These are phyloP conservation scores for Antedon bifida DNA, from an alignment of 35 echinoderm and acorn worm genomes.

Conservation along the genomic window DNA sequence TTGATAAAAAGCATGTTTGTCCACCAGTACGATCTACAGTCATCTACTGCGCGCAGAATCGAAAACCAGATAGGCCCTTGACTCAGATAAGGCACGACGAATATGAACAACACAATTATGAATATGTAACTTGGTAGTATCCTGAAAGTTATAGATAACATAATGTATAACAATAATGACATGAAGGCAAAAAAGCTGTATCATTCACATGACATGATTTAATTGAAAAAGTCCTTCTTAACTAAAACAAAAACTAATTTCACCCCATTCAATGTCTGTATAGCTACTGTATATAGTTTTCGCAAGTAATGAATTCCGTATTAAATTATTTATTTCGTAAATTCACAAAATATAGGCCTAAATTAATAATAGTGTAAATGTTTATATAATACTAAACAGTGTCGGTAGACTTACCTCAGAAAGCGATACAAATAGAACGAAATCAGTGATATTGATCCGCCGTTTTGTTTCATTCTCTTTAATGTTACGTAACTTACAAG, in stretches of 20 bases:
- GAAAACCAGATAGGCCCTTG: slow-evolving; percentile 44
- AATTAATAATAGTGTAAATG: no score
- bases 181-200: background rate
- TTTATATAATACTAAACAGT: no score
- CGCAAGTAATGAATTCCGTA: background rate
- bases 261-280: background rate
- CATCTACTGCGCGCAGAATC: background rate
- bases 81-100: slow-evolving; percentile 50
- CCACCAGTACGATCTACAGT: slow-evolving; percentile 79
- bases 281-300: background rate
- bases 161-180: slow-evolving; percentile 2
- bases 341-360: no score
- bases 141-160: slow-evolving; percentile 21
- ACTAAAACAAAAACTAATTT: background rate
- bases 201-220: background rate
- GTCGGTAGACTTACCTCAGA: slow-evolving; percentile 27
- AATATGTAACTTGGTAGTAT: slow-evolving; percentile 45
- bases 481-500: slow-evolving; percentile 25
- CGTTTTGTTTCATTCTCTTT: background rate
- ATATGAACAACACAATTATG: slow-evolving; percentile 44
- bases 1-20: slow-evolving; percentile 80
- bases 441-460: slow-evolving; percentile 8
- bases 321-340: background rate
- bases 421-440: slow-evolving; percentile 42
- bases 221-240: no score